phyloP scores from a whole-genome alignment of 35 echinoderm and acorn worm species.

The Strongylocentrotus purpuratus region DNA sequence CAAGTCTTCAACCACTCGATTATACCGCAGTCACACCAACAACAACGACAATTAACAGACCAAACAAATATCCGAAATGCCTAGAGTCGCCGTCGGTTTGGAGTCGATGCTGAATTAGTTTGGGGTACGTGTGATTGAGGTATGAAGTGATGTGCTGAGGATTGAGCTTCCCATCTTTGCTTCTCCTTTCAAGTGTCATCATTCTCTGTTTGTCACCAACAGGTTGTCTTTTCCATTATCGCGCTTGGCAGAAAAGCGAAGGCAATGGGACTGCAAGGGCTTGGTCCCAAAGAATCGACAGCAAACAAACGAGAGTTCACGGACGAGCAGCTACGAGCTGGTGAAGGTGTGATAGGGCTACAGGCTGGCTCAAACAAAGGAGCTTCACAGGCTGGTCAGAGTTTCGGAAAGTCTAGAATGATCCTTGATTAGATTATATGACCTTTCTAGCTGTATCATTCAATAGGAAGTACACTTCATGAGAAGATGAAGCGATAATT shows the following conservation, averaged over 20 bases:
- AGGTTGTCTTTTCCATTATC: conserved; percentile 28
- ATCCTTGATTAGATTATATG: neutral
- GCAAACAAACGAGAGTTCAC: conserved; percentile 70
- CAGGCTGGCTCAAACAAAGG: conserved; percentile 88
- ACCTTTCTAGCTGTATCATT: neutral
- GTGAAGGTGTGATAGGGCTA: conserved; percentile 68
- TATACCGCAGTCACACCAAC: no score
- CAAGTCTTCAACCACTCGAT: no score
- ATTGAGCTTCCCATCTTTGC: no score
- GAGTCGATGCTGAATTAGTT: no score
- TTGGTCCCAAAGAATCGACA: conserved; percentile 65
- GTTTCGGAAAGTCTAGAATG: conserved; percentile 43
- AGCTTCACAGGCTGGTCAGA: conserved; percentile 68
- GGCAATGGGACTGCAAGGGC: neutral
- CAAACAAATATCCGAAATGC: no score
- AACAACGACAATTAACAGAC: no score
- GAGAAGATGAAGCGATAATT: no score
- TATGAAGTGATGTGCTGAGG: no score
- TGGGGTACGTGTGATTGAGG: no score
- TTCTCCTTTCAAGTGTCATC: no score
- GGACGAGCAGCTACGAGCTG: conserved; percentile 71
- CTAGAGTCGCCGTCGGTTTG: no score
- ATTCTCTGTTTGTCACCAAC: neutral
- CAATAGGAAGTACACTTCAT: no score
- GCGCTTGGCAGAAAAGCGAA: conserved; percentile 41